A percentile compares a stretch with the other conserved stretches of the same genome.
Conservation (phyloP, 2,888 invertebrate species). For the Scrobipalpa costella region DNA sequence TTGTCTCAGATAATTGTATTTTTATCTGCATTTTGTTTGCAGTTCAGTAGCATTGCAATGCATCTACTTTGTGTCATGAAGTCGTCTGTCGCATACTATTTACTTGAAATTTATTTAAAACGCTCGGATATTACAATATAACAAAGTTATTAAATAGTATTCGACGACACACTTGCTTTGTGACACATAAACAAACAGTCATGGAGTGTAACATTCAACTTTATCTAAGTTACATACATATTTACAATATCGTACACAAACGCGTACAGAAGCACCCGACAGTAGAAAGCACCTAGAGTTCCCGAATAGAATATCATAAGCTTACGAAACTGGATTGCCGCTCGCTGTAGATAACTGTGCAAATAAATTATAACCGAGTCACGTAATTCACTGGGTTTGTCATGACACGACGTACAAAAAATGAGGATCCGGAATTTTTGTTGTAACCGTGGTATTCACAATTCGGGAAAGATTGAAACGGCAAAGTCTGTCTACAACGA, state of each 20-base stretch:
- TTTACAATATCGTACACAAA: slow-evolving; percentile 76
- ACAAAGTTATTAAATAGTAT: slow-evolving; percentile 18
- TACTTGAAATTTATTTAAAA: neutral
- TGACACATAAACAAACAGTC: slow-evolving; percentile 57
- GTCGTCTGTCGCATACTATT: slow-evolving; percentile 19
- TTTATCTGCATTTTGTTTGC: slow-evolving; percentile 19
- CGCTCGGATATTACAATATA: neutral
- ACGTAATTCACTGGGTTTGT: slow-evolving; percentile 31
- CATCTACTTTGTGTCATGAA: slow-evolving; percentile 1
- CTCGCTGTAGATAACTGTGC: slow-evolving; percentile 53
- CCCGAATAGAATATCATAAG: slow-evolving; percentile 74
- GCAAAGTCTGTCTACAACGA: slow-evolving; percentile 43
- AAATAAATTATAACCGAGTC: slow-evolving; percentile 44
- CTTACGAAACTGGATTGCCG: slow-evolving; percentile 64
- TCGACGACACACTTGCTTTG: slow-evolving; percentile 48
- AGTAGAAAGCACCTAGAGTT: slow-evolving; percentile 80
- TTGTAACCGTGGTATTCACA: slow-evolving; percentile 27
- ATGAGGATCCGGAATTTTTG: neutral
- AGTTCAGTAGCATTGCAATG: neutral
- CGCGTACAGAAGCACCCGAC: slow-evolving; percentile 79
- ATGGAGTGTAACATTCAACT: slow-evolving; percentile 66
- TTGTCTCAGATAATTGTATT: neutral
- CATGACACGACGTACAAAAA: neutral
- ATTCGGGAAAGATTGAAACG: slow-evolving; percentile 41
- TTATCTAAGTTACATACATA: slow-evolving; percentile 70